A percentile compares a stretch with the other conserved stretches of the same genome.
Conservation (phyloP, 1,140 invertebrate species). For the Tetragonula clypearis region DNA sequence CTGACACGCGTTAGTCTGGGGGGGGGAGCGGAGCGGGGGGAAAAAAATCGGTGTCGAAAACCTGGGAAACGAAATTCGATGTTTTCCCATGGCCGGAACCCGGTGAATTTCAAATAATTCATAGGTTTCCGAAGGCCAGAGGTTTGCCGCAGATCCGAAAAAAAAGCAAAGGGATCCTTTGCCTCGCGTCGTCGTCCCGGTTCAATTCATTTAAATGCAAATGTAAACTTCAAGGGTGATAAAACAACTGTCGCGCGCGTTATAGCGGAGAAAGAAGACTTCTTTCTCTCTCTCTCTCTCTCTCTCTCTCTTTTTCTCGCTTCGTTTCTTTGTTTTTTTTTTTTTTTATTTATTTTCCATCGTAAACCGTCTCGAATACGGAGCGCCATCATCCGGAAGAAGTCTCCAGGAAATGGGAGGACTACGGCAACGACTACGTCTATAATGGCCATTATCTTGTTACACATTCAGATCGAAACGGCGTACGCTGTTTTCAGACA, state of each 20-base stretch:
- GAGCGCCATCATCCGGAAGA: neutral
- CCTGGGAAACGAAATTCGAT: constrained; percentile 1
- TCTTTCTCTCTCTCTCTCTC: too few species aligned
- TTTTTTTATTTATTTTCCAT: neutral
- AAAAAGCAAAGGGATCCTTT: neutral
- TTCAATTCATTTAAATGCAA: constrained; percentile 29
- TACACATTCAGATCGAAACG: neutral
- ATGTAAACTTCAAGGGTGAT: constrained; percentile 14
- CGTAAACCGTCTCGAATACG: neutral
- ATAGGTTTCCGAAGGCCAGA: neutral
- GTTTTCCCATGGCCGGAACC: neutral
- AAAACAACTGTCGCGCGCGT: neutral
- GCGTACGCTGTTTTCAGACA: too few species aligned
- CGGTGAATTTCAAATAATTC: constrained; percentile 13
- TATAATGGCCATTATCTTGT: neutral
- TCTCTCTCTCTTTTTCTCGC: too few species aligned
- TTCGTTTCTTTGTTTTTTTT: too few species aligned
- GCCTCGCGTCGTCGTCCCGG: too few species aligned
- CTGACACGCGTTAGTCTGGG: neutral
- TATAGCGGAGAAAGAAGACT: neutral
- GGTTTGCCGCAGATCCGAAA: neutral
- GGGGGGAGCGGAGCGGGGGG: too few species aligned
- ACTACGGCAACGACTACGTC: neutral
- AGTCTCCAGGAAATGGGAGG: neutral
- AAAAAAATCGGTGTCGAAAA: constrained; percentile 7